These are phyloP conservation scores for Melanotaenia trifasciata DNA, from an alignment of 2,797 vertebrate species.

Conservation along the genomic window DNA sequence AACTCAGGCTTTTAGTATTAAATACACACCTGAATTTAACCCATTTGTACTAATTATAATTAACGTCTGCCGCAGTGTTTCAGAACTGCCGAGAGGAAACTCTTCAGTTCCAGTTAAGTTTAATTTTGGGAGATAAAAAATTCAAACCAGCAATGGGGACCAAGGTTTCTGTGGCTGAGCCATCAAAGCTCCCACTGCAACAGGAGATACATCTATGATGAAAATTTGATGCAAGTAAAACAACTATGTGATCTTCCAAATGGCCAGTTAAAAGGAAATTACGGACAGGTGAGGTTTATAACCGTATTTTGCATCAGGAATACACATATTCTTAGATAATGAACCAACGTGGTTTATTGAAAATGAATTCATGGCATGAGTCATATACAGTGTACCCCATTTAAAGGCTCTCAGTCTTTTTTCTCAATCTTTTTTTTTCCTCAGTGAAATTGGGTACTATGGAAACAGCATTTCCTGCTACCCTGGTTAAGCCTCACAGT, in stretches of 20 bases:
- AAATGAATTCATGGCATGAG: constrained; percentile 13
- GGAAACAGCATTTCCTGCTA: neutral
- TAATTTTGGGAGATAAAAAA: neutral
- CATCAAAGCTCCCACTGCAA: neutral
- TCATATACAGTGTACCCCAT: neutral
- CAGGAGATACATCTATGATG: neutral
- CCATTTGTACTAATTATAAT: neutral
- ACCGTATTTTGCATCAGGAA: neutral
- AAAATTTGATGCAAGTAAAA: neutral
- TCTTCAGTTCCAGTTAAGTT: neutral
- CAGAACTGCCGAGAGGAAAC: neutral
- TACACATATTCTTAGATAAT: constrained; percentile 4
- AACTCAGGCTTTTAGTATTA: neutral
- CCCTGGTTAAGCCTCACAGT: neutral
- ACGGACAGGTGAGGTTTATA: neutral
- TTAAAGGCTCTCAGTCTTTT: neutral
- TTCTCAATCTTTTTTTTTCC: neutral
- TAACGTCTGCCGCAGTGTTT: neutral
- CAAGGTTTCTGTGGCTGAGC: neutral
- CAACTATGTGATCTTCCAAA: neutral
- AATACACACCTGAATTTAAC: neutral
- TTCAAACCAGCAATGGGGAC: neutral
- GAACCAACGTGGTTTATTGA: constrained; percentile 21
- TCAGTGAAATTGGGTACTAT: neutral
- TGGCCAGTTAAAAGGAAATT: neutral